Conservation (phyloP, 2,113 vertebrate genomes). For the Isurus oxyrinchus region DNA sequence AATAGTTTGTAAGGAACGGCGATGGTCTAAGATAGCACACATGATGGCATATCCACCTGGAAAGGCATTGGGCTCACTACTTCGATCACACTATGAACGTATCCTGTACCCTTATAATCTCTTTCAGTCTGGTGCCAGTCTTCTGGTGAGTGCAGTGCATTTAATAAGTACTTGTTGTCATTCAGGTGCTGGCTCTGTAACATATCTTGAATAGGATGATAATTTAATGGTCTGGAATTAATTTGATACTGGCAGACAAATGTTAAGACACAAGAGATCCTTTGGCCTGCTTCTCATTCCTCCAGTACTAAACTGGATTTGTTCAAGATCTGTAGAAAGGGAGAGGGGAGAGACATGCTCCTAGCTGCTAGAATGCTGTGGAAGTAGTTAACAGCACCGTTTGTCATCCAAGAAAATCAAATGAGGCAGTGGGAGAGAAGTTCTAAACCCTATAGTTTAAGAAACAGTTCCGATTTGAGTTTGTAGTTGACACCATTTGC, state of each 20-base stretch:
- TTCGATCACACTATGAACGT: slow-evolving; percentile 87
- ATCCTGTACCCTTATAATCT: slow-evolving; percentile 92
- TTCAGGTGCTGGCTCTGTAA: neutral
- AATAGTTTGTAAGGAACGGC: slow-evolving; percentile 80
- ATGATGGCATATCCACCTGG: slow-evolving; percentile 90
- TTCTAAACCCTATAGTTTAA: no score
- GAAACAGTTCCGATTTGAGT: no score
- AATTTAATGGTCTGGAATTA: neutral
- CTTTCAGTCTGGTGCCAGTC: slow-evolving; percentile 82
- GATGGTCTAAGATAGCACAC: slow-evolving; percentile 91
- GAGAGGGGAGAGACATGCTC: no score
- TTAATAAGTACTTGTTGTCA: neutral
- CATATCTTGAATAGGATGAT: neutral
- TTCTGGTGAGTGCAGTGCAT: slow-evolving; percentile 70
- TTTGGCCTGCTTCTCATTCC: no score
- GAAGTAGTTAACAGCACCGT: no score
- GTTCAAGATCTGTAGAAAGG: no score
- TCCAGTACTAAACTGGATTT: no score
- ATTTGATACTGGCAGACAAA: neutral
- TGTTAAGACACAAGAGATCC: no score
- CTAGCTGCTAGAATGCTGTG: no score
- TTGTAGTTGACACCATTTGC: no score
- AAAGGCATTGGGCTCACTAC: slow-evolving; percentile 89
- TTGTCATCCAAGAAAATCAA: no score
- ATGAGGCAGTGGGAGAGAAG: no score